Percentiles rank a stretch among this genome's conserved stretches.
phyloP scores from a whole-genome alignment of 2,888 invertebrate genomes.

The Drosophila mulleri region DNA sequence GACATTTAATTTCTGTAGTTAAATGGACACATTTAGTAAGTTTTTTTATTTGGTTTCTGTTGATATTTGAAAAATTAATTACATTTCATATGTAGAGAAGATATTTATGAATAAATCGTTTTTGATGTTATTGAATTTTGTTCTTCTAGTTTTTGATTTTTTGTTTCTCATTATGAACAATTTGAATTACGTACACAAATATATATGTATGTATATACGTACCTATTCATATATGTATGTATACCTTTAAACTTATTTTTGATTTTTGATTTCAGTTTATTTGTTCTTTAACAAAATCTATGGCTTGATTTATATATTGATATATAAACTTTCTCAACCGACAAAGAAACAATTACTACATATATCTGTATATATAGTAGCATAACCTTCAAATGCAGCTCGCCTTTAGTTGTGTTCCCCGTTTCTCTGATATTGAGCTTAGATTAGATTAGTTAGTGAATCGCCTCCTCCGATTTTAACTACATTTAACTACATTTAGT shows the following conservation, averaged over 20 bases:
- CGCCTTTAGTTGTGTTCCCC: slow-evolving; percentile 58
- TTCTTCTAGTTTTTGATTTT: slow-evolving; percentile 33
- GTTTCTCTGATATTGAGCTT: slow-evolving; percentile 50
- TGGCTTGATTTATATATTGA: slow-evolving; percentile 5
- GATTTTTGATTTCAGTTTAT: slow-evolving; percentile 5
- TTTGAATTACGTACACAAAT: slow-evolving; percentile 77
- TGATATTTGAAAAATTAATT: slow-evolving; percentile 52
- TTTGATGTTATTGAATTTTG: slow-evolving; percentile 14
- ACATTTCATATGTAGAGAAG: slow-evolving; percentile 39
- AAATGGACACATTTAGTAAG: slow-evolving; percentile 75
- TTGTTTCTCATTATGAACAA: slow-evolving; percentile 53
- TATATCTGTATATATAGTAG: slow-evolving; percentile 4
- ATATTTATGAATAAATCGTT: slow-evolving; percentile 33
- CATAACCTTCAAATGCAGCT: slow-evolving; percentile 42
- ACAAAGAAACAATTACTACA: slow-evolving; percentile 33
- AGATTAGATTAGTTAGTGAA: slow-evolving; percentile 15
- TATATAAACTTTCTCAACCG: slow-evolving; percentile 9
- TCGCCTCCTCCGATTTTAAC: slow-evolving; percentile 30
- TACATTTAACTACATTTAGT: slow-evolving; percentile 66
- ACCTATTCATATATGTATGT: not conserved
- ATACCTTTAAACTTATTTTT: slow-evolving; percentile 44
- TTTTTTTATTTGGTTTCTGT: slow-evolving; percentile 50
- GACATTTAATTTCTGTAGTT: slow-evolving; percentile 20
- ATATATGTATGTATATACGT: slow-evolving; percentile 28
- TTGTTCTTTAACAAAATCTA: slow-evolving; percentile 40